Evolutionary conservation across 2,888 invertebrate species (phyloP), one percentile per base, ranked within the genome.

Genomic region (Furcula furcula): DNA sequence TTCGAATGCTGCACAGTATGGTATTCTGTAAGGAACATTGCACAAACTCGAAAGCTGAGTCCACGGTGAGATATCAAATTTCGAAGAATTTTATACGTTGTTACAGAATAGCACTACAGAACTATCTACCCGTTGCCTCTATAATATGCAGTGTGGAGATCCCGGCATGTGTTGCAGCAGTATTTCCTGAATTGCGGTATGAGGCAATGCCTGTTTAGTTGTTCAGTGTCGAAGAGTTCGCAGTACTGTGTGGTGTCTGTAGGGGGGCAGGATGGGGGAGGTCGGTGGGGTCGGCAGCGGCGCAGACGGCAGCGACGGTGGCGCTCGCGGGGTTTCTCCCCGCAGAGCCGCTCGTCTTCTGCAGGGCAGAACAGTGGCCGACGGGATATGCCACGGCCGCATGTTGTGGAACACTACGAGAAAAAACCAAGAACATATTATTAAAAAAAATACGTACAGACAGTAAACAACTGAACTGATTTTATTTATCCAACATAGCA

Each of bases 381-480:
- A 0, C 80, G 79, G 7, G 91, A 90, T 1, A 90, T 58, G 1
- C 92, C 92, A 1, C 82, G 81, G 0, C 92, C 92, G 55, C 92
- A 93, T 0, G 85, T 89, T 20, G 89, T 77, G 1, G 92, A 92
- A 68, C 93, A 93, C 92, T 93, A 62, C n/a, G n/a, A n/a, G n/a
- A n/a, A n/a, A n/a, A n/a, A n/a, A n/a, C n/a, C n/a, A n/a, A n/a
- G n/a, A n/a, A n/a, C n/a, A n/a, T n/a, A n/a, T n/a, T n/a, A n/a
- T n/a, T n/a, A n/a, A n/a, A n/a, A n/a, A n/a, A n/a, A n/a, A n/a
- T n/a, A n/a, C n/a, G n/a, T n/a, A n/a, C n/a, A n/a, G n/a, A n/a
- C n/a, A n/a, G n/a, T n/a, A n/a, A n/a, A n/a, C n/a, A n/a, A n/a
- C n/a, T n/a, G n/a, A n/a, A n/a, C n/a, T n/a, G n/a, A n/a, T n/a